Evolutionary conservation across 2,113 vertebrate species (phyloP).

Genomic region (Thamnophis sirtalis): DNA sequence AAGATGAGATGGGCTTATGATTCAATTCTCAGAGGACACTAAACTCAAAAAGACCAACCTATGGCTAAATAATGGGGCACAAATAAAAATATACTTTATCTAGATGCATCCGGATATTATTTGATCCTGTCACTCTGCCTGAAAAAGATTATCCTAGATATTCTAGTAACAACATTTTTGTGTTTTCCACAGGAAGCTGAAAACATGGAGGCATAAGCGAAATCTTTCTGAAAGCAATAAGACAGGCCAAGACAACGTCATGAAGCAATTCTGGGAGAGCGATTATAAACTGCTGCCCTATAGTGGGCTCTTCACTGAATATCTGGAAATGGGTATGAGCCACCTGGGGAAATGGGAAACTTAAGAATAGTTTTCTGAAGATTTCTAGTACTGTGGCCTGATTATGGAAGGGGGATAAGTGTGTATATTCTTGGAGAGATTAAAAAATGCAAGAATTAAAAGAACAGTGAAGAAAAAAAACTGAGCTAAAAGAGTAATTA

Average conservation of each 20-base stretch:
- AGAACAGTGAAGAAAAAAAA: not conserved
- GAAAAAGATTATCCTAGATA: not conserved
- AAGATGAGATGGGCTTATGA: not conserved
- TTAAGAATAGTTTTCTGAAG: not conserved
- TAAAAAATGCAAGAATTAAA: not conserved
- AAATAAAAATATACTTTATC: not conserved
- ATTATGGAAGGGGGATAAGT: not conserved
- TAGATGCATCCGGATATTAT: not conserved
- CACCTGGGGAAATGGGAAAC: not conserved
- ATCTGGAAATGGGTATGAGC: constrained; percentile 73
- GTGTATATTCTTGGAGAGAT: not conserved
- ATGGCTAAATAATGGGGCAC: not conserved
- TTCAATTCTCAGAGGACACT: not conserved
- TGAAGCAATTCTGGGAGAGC: constrained; percentile 55
- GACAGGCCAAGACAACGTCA: not conserved
- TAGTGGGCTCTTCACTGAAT: constrained; percentile 70
- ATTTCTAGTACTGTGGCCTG: not conserved
- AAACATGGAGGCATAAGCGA: constrained; percentile 67
- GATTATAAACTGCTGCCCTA: constrained; percentile 70
- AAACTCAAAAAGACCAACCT: not conserved
- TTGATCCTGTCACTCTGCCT: not conserved
- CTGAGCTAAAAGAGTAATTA: not conserved
- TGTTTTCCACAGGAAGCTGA: constrained; percentile 62
- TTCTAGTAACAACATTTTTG: not conserved
- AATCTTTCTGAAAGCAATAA: not conserved